Evolutionary conservation across 1,140 invertebrate genomes (phyloP), one percentile per base, ranked within the genome.

Genomic region (Daktulosphaira vitifoliae): DNA sequence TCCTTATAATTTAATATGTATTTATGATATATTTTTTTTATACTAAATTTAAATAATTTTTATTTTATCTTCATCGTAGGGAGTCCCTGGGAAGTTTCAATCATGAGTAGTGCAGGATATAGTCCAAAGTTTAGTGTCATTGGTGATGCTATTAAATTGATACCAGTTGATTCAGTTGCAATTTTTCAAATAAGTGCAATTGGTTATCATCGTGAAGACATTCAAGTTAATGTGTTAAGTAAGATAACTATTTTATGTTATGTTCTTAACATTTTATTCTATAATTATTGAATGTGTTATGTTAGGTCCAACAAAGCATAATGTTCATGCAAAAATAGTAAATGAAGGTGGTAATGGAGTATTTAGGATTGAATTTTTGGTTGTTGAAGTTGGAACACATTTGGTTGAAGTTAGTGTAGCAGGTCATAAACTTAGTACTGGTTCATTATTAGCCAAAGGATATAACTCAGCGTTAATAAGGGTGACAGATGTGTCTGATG

Each of bases 401-500:
- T 79, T 92, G 26, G 86, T 95, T 68, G 91, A 95, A 76, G 86
- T 92, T 69, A 81, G 82, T 67, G 86, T 92, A 56, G 87, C 83
- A 68, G 90, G 90, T 67, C 86, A 89, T 73, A 90, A 91, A 77
- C 77, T 94, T 68, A 85, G 87, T 70, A 87, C 84, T 66, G 89
- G 88, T 48, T 89, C 90, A 16, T 81, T 94, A 48, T 82, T 92
- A 62, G 90, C 89, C 68, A 95, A 95, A 81, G 92, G 92, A 54
- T 96, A 95, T 75, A 91, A 95, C 76, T 84, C 90, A 68, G 88
- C 87, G 68, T 80, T 93, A 49, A 95, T 96, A 72, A 84, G 88
- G 78, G 89, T 96, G 67, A 88, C 89, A 39, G 92, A 96, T 76
- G 88, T 96, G 48, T 65, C 66, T 5, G 88, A 86, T 74, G 90